Base-by-base conservation (phyloP, 2,797 vertebrate species). In the Catamblyrhynchus diadema region DNA sequence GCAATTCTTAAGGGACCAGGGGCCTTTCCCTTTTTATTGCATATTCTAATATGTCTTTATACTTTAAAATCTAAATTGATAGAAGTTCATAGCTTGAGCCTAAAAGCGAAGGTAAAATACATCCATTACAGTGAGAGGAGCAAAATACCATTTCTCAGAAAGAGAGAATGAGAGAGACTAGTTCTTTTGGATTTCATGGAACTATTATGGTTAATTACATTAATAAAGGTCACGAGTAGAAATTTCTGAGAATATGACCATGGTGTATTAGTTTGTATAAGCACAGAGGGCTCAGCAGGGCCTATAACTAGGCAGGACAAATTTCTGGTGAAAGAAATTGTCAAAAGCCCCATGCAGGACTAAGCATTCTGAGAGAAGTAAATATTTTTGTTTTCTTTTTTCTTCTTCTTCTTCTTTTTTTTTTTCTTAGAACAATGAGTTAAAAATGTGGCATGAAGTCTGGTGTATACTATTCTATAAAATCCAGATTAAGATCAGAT, bases 401-500 rank as follows among this genome's bases (percentile, higher is more conserved):
- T 23, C 23, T 1, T 2, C 6, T 23, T 14, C 8, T 22, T 54
- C 17, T 11, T n/a, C 7, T 28, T 7, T 2, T 17, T 15, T 15
- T 37, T 19, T 15, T 19, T 20, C 2, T 18, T 39, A 33, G 6
- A 60, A 41, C 3, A 6, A 4, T 35, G 4, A 8, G 3, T 62
- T 81, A 62, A 77, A 72, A 73, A 33, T 28, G 7, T 73, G 18
- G 6, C 39, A 42, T 37, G 21, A 69, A 50, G 6, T 66, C 19
- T 77, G 27, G 12, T 4, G 2, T 12, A 37, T 47, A 7, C 10
- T 67, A 3, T 56, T 78, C 7, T 54, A 3, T 48, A 48, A 81
- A 91, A 86, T 73, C 19, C 22, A 69, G 30, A 69, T 53, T 56
- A 80, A 56, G 28, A 69, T 51, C 18, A 11, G 15, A 27, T 24